Conservation (phyloP, 2,888 invertebrate genomes). For the Eledona agricola region DNA sequence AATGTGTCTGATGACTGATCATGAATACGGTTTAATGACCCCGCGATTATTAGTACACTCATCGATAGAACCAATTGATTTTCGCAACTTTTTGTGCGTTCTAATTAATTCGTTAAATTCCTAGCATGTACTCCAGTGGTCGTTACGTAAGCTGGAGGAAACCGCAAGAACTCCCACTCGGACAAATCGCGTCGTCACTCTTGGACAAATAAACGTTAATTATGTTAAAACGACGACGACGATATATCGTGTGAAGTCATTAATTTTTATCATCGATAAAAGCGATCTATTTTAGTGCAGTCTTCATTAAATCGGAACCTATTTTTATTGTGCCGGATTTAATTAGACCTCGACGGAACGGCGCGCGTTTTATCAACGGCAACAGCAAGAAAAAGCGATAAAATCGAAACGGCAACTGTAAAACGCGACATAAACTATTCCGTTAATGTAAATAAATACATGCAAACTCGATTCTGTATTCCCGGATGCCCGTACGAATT, state of each 20-base stretch:
- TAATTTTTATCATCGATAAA: constrained; percentile 25
- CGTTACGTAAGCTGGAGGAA: constrained; percentile 23
- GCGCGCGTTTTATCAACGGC: constrained; percentile 13
- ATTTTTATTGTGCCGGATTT: constrained; percentile 28
- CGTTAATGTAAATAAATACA: too few species aligned
- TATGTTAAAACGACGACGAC: too few species aligned
- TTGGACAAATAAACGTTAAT: constrained; percentile 16
- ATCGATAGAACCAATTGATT: constrained; percentile 34
- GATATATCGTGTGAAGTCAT: constrained; percentile 23
- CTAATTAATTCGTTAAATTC: constrained; percentile 35
- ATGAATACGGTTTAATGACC: constrained; percentile 33
- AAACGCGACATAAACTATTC: constrained; percentile 13
- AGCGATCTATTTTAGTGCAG: constrained; percentile 8
- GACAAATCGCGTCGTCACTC: constrained; percentile 16
- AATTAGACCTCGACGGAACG: constrained; percentile 20
- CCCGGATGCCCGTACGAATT: too few species aligned
- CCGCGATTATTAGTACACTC: constrained; percentile 28
- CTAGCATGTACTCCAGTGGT: constrained; percentile 14
- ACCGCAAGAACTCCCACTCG: constrained; percentile 12
- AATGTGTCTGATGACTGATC: constrained; percentile 29
- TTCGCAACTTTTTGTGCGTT: constrained; percentile 37
- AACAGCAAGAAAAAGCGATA: constrained; percentile 13
- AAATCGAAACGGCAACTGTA: constrained; percentile 8
- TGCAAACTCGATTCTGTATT: too few species aligned
- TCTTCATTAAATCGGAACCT: constrained; percentile 18